A percentile compares a stretch with the other conserved stretches of the same genome.
Evolutionary conservation across 2,797 vertebrate species (phyloP).

Genomic region (Schizopygopsis pylzovi): DNA sequence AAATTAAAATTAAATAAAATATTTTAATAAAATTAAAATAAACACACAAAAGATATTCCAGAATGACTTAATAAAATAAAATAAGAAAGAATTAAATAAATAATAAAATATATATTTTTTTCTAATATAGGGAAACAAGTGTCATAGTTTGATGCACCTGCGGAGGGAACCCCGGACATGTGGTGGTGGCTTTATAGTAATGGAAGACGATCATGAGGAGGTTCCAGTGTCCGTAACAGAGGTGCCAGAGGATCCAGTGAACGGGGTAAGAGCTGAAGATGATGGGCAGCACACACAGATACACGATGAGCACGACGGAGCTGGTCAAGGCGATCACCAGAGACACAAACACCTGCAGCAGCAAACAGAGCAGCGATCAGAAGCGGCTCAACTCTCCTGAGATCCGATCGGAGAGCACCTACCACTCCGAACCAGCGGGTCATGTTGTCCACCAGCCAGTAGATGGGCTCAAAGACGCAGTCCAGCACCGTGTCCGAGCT

Average conservation of each 20-base stretch:
- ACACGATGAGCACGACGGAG: constrained; percentile 89
- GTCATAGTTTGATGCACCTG: constrained; percentile 75
- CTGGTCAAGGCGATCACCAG: constrained; percentile 88
- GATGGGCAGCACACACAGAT: constrained; percentile 89
- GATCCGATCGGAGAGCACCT: constrained; percentile 63
- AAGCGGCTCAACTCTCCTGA: not conserved
- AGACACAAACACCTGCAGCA: constrained; percentile 88
- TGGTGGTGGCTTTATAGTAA: constrained; percentile 96
- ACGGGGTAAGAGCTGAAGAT: constrained; percentile 87
- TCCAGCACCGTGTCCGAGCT: constrained; percentile 89
- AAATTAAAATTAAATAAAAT: no score
- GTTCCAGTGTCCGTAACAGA: constrained; percentile 95
- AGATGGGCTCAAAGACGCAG: constrained; percentile 91
- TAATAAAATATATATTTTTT: not conserved
- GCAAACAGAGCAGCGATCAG: not conserved
- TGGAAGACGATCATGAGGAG: constrained; percentile 94
- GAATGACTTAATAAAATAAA: no score
- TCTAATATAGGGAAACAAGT: not conserved
- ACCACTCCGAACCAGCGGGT: constrained; percentile 98
- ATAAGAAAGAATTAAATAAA: no score
- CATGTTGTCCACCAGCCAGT: constrained; percentile 96
- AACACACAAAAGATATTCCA: no score
- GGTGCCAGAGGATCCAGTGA: constrained; percentile 87
- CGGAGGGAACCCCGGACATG: constrained; percentile 86
- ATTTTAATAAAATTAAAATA: no score